Conservation (phyloP, 2,797 vertebrate species). For the Pipistrellus pipistrellus region DNA sequence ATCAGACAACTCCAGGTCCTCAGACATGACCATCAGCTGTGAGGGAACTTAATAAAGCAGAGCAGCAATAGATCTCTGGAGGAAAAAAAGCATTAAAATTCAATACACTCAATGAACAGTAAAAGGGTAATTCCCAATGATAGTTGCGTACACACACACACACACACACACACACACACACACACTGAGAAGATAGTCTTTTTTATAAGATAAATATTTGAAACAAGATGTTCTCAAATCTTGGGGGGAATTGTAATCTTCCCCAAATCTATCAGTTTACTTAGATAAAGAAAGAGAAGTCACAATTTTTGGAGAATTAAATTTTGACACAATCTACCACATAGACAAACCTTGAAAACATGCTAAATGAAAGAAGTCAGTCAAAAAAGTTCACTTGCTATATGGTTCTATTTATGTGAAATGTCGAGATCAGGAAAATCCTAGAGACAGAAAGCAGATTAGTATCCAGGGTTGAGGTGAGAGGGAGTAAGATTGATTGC, state of each 20-base stretch:
- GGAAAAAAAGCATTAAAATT: background rate
- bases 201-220: background rate
- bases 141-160: too few relatives aligned
- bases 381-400: background rate
- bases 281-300: background rate
- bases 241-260: background rate
- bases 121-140: conserved; percentile 28
- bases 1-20: background rate
- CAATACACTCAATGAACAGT: background rate
- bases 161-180: background rate
- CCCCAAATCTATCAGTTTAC: background rate
- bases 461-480: background rate
- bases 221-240: background rate
- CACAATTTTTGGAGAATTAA: background rate
- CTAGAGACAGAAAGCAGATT: background rate
- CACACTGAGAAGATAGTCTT: background rate
- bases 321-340: background rate
- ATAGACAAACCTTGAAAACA: background rate
- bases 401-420: background rate
- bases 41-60: background rate
- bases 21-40: background rate
- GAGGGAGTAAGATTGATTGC: background rate
- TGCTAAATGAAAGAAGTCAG: background rate
- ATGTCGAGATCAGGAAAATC: background rate
- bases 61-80: background rate